phyloP scores from a whole-genome alignment of 2,888 invertebrate genomes.

The Caenorhabditis macrosperma region DNA sequence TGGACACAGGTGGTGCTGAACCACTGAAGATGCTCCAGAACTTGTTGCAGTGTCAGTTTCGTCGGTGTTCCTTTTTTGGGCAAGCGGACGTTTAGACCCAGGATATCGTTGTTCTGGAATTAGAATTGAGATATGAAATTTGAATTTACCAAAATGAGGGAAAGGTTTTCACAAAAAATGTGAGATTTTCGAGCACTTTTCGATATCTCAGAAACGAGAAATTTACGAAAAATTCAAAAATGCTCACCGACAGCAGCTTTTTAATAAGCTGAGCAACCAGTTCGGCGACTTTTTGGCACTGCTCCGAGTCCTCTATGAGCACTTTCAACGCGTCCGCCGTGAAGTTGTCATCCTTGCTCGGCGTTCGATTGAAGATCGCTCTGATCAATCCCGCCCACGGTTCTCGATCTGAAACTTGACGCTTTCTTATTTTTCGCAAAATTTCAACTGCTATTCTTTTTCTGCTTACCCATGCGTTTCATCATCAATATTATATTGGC shows the following conservation, averaged over 20 bases:
- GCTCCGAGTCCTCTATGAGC: constrained; percentile 93
- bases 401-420: constrained; percentile 81
- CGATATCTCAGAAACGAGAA: too few relatives aligned
- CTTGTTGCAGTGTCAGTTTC: constrained; percentile 54
- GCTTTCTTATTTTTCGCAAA: neutral
- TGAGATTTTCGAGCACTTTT: too few relatives aligned
- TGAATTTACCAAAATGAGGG: too few relatives aligned
- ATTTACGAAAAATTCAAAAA: neutral
- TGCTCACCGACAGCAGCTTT: constrained; percentile 31
- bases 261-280: constrained; percentile 81
- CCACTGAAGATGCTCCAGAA: constrained; percentile 92
- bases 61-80: constrained; percentile 18
- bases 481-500: constrained; percentile 92
- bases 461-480: constrained; percentile 82
- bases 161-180: too few relatives aligned
- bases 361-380: constrained; percentile 85
- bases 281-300: constrained; percentile 84
- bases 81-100: constrained; percentile 8
- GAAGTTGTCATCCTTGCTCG: constrained; percentile 86
- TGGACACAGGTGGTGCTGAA: constrained; percentile 84
- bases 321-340: constrained; percentile 90
- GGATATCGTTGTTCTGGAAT: constrained; percentile 48
- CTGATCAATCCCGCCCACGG: constrained; percentile 91
- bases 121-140: neutral
- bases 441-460: too few relatives aligned